Conservation (phyloP, 1,140 invertebrate species). For the Coelopa frigida region DNA sequence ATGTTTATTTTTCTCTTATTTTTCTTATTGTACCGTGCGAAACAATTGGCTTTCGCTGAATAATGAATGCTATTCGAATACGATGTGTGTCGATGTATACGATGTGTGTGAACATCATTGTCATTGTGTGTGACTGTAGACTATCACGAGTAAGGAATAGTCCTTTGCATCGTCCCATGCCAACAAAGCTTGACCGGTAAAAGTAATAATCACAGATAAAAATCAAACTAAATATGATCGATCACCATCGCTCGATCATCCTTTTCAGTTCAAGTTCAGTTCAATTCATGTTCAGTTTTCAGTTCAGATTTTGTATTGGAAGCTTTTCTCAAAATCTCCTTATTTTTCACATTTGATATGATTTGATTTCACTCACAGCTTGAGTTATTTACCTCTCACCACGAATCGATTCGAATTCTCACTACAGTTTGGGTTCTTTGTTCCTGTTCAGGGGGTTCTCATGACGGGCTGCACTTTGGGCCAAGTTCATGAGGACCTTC, state of each 20-base stretch:
- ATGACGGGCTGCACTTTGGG: no score
- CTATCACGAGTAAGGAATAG: conserved; percentile 35
- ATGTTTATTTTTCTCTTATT: conserved; percentile 8
- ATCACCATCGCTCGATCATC: conserved; percentile 13
- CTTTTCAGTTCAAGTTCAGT: conserved; percentile 1
- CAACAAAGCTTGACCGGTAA: conserved; percentile 45
- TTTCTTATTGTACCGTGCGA: neutral
- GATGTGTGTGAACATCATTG: conserved; percentile 4
- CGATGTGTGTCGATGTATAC: conserved; percentile 8
- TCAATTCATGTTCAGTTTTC: conserved; percentile 4
- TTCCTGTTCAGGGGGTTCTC: no score
- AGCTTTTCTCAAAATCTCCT: no score
- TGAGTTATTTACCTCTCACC: no score
- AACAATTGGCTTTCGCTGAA: neutral
- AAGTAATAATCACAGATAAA: conserved; percentile 18
- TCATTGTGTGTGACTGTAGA: conserved; percentile 27
- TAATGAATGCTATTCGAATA: neutral
- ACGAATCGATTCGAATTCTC: no score
- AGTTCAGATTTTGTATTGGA: neutral
- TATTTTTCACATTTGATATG: no score
- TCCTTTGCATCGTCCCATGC: conserved; percentile 44
- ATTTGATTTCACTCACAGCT: no score
- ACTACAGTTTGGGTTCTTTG: no score
- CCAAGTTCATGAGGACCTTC: no score
- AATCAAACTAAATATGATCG: conserved; percentile 1